Conservation (phyloP, 2,888 invertebrate species). For the Dryadula phaetusa region DNA sequence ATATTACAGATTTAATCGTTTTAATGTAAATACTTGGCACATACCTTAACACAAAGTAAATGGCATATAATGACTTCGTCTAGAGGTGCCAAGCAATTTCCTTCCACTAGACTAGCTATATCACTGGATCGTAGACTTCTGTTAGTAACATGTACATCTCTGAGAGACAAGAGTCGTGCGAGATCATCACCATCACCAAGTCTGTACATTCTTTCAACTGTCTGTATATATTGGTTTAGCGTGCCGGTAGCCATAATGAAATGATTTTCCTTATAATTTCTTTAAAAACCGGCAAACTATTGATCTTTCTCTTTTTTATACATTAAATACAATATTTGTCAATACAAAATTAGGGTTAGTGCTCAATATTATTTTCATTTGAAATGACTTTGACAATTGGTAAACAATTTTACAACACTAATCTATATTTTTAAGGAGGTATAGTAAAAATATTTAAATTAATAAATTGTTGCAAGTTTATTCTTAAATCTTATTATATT, state of each 20-base stretch:
- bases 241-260: conserved; percentile 58
- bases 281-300: neutral
- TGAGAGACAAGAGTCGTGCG: conserved; percentile 85
- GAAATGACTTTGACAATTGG: conserved; percentile 3
- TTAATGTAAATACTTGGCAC: neutral
- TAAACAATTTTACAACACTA: neutral
- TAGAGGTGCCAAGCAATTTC: conserved; percentile 88
- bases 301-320: neutral
- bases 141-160: conserved; percentile 89
- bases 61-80: conserved; percentile 91
- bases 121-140: conserved; percentile 87
- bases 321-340: conserved; percentile 5
- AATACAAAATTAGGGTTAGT: neutral
- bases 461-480: too few relatives aligned
- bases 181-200: conserved; percentile 86
- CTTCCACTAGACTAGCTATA: conserved; percentile 88
- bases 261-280: conserved; percentile 39
- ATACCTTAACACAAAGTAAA: conserved; percentile 87
- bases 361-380: conserved; percentile 1
- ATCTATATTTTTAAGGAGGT: neutral
- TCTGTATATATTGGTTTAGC: conserved; percentile 73
- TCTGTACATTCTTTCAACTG: conserved; percentile 85
- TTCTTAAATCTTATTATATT: too few relatives aligned
- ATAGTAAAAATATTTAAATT: neutral
- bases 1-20: too few relatives aligned